These are phyloP conservation scores for Ochlodes sylvanus DNA, from an alignment of 2,888 invertebrate genomes.

Conservation along the genomic window DNA sequence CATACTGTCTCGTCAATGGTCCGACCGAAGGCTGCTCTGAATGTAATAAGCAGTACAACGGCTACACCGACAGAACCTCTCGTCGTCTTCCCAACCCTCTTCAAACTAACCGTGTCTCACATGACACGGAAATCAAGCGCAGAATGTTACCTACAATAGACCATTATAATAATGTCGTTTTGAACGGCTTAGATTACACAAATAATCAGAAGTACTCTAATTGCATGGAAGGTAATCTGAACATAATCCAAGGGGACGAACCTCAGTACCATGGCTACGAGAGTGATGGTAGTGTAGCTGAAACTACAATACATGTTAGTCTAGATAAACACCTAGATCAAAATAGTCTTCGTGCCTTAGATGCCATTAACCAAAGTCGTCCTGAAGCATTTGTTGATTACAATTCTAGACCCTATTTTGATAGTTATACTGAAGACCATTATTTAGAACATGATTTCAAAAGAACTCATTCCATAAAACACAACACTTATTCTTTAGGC, in stretches of 20 bases:
- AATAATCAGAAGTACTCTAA: constrained; percentile 34
- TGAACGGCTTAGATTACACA: constrained; percentile 33
- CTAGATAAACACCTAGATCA: constrained; percentile 58
- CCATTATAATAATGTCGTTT: constrained; percentile 26
- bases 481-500: constrained; percentile 39
- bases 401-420: neutral
- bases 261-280: constrained; percentile 81
- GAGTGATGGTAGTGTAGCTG: constrained; percentile 79
- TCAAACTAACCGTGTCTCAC: constrained; percentile 38
- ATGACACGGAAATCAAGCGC: constrained; percentile 38
- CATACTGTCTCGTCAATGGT: constrained; percentile 59
- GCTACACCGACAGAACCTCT: constrained; percentile 9
- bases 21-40: constrained; percentile 71
- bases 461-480: constrained; percentile 37
- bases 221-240: constrained; percentile 37
- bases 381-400: constrained; percentile 1
- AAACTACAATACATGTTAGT: constrained; percentile 80
- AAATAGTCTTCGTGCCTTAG: constrained; percentile 51
- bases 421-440: constrained; percentile 6
- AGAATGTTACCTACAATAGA: constrained; percentile 29
- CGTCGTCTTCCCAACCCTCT: constrained; percentile 42
- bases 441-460: constrained; percentile 23
- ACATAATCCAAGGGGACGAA: constrained; percentile 46
- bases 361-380: constrained; percentile 40
- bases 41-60: constrained; percentile 56